Evolutionary conservation across 1,140 invertebrate species (phyloP).

Genomic region (Caenorhabditis remanei): DNA sequence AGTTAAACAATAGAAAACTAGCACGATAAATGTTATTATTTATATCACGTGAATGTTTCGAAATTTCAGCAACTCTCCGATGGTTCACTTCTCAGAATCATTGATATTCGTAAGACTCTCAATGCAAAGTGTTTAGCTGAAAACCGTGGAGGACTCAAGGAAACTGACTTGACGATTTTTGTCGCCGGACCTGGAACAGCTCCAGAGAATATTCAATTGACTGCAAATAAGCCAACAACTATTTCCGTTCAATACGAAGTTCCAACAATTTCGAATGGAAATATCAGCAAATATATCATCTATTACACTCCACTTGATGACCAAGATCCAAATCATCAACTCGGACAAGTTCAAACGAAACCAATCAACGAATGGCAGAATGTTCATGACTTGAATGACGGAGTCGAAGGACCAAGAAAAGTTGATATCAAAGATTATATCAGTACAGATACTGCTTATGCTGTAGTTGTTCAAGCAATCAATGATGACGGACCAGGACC

Average conservation of each 20-base stretch:
- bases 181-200: slow-evolving; percentile 76
- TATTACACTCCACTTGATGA: slow-evolving; percentile 77
- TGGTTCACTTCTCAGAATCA: slow-evolving; percentile 68
- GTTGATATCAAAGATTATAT: slow-evolving; percentile 74
- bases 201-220: slow-evolving; percentile 75
- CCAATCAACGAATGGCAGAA: slow-evolving; percentile 74
- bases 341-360: slow-evolving; percentile 75
- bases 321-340: slow-evolving; percentile 72
- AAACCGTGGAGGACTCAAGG: slow-evolving; percentile 71
- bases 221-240: slow-evolving; percentile 72
- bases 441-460: slow-evolving; percentile 74
- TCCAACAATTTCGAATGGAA: slow-evolving; percentile 75
- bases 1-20: too few relatives aligned
- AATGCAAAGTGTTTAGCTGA: slow-evolving; percentile 75
- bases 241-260: slow-evolving; percentile 75
- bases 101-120: slow-evolving; percentile 71
- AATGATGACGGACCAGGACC: slow-evolving; percentile 77
- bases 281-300: slow-evolving; percentile 76
- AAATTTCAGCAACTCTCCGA: slow-evolving; percentile 72
- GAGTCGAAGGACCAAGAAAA: slow-evolving; percentile 71
- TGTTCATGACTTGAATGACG: slow-evolving; percentile 71
- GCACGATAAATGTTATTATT: too few relatives aligned
- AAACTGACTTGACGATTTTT: slow-evolving; percentile 73
- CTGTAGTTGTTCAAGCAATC: slow-evolving; percentile 76
- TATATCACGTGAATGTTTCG: neutral